Evolutionary conservation across 2,113 vertebrate genomes (phyloP).

Genomic region (Xiphophorus hellerii): DNA sequence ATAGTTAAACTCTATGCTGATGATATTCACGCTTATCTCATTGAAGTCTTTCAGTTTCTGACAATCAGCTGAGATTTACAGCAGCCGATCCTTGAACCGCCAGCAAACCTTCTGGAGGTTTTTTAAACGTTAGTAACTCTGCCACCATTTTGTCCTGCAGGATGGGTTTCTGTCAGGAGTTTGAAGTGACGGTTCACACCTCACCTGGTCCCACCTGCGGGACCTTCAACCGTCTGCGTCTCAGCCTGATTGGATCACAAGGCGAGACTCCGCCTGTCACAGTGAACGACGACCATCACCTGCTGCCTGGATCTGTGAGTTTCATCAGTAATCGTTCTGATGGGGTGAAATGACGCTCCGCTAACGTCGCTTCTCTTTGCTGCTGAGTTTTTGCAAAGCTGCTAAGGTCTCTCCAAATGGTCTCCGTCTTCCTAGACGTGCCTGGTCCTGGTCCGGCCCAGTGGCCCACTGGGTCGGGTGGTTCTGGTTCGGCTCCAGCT

Average conservation of each 20-base stretch:
- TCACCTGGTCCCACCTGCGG: conserved; percentile 64
- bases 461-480: conserved; percentile 46
- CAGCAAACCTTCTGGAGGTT: no score
- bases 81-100: no score
- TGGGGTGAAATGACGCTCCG: background rate
- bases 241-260: conserved; percentile 71
- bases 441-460: conserved; percentile 26
- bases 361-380: background rate
- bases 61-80: no score
- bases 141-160: background rate
- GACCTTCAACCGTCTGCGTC: conserved; percentile 64
- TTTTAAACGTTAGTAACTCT: background rate
- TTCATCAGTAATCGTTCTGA: background rate
- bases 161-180: conserved; percentile 51
- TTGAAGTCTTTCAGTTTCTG: no score
- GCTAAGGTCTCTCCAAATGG: background rate
- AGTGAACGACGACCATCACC: conserved; percentile 31
- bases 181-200: conserved; percentile 69
- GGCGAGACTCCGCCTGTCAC: conserved; percentile 57
- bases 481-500: conserved; percentile 69
- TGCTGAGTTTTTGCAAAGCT: background rate
- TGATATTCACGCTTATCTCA: no score
- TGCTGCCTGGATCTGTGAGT: conserved; percentile 74
- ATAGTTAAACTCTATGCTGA: no score
- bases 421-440: conserved; percentile 35